Conservation (phyloP, 2,113 vertebrate species). For the Mirza zaza region DNA sequence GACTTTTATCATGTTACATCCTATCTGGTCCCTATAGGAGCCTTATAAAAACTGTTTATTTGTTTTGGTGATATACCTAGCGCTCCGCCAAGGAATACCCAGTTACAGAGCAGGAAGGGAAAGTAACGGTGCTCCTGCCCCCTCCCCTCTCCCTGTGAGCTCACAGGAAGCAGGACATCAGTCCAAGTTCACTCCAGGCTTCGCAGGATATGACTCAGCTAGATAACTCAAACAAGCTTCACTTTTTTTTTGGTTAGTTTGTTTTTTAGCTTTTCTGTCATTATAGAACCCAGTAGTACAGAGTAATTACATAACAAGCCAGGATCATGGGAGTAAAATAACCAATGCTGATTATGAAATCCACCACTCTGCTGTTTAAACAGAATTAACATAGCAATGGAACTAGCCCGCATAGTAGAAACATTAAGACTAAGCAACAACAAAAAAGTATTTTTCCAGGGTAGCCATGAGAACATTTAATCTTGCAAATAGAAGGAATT, state of each 20-base stretch:
- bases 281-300: neutral
- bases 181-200: neutral
- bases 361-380: neutral
- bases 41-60: neutral
- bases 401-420: neutral
- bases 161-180: neutral
- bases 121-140: neutral
- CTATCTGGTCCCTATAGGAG: neutral
- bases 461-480: neutral
- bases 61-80: neutral
- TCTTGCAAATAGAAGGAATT: neutral
- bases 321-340: neutral
- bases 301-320: neutral
- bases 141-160: neutral
- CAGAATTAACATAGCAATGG: neutral
- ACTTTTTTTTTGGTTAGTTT: neutral
- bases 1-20: neutral
- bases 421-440: neutral
- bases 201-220: neutral
- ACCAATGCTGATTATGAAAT: neutral
- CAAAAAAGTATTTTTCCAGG: neutral
- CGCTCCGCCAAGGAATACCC: neutral
- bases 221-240: neutral
- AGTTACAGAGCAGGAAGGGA: neutral
- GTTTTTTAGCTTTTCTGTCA: neutral